A percentile compares a stretch with the other conserved stretches of the same genome.
These are phyloP conservation scores for Drosophila melanosoma DNA, from an alignment of 2,888 invertebrate species.

Conservation along the genomic window DNA sequence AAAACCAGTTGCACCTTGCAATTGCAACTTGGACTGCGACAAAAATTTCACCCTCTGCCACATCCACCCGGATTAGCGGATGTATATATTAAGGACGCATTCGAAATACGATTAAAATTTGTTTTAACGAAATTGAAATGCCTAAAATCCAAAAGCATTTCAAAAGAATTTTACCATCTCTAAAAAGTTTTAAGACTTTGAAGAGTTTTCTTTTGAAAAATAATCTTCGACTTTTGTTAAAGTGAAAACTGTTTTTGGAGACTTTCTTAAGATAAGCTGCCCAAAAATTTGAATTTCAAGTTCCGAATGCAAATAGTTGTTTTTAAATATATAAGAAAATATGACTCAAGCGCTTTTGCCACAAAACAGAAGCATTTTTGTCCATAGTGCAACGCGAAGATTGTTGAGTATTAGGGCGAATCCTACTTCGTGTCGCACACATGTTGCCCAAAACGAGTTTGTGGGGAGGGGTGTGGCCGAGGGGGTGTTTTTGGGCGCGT, in stretches of 20 bases:
- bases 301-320: neutral
- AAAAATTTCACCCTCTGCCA: neutral
- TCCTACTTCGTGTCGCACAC: constrained; percentile 41
- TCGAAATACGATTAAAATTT: neutral
- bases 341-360: neutral
- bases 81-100: neutral
- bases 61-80: neutral
- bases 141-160: neutral
- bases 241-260: neutral
- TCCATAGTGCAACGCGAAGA: neutral
- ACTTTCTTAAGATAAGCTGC: neutral
- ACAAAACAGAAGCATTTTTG: neutral
- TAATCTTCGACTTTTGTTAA: neutral
- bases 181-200: neutral
- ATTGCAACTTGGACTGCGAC: constrained; percentile 24
- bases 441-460: constrained; percentile 49
- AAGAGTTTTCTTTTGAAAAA: neutral
- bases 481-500: neutral
- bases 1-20: constrained; percentile 37
- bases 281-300: neutral
- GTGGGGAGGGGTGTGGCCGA: neutral
- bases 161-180: neutral
- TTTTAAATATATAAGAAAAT: neutral
- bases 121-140: neutral
- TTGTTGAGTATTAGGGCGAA: constrained; percentile 2